A percentile compares a stretch with the other conserved stretches of the same genome.
These are phyloP conservation scores for Agelastica alni DNA, from an alignment of 2,888 invertebrate genomes.

Conservation along the genomic window DNA sequence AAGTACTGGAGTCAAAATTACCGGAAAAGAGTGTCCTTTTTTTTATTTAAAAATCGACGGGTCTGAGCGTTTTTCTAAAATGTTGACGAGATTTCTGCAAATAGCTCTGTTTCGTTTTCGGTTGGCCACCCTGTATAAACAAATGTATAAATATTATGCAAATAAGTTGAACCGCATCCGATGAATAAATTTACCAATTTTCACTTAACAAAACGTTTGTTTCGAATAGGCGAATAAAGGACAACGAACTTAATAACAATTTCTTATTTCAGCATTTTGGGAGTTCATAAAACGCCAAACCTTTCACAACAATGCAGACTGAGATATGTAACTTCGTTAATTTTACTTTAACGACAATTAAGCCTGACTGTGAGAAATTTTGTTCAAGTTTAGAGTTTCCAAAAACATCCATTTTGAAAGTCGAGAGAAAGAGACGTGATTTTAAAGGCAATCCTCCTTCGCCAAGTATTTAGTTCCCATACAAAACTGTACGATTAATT, in stretches of 20 bases:
- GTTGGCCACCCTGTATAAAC: no score
- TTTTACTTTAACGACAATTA: conserved; percentile 23
- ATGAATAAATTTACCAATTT: background rate
- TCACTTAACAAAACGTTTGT: background rate
- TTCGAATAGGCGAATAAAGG: background rate
- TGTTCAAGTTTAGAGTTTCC: conserved; percentile 16
- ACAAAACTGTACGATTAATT: background rate
- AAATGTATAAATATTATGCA: no score
- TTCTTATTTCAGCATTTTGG: conserved; percentile 15
- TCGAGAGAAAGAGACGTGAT: conserved; percentile 1
- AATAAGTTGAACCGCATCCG: background rate
- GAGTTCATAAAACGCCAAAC: conserved; percentile 12
- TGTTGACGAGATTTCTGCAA: no score
- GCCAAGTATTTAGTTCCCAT: background rate
- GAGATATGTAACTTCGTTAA: conserved; percentile 26
- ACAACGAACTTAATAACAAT: background rate
- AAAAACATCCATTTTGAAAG: conserved; percentile 22
- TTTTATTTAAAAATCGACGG: no score
- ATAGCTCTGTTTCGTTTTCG: no score
- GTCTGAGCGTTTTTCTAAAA: no score
- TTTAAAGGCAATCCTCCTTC: background rate
- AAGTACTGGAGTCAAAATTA: no score
- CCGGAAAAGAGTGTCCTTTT: no score
- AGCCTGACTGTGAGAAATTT: conserved; percentile 20
- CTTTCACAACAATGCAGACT: conserved; percentile 21